Evolutionary conservation across 1,140 invertebrate species (phyloP).

Genomic region (Gerris buenoi): DNA sequence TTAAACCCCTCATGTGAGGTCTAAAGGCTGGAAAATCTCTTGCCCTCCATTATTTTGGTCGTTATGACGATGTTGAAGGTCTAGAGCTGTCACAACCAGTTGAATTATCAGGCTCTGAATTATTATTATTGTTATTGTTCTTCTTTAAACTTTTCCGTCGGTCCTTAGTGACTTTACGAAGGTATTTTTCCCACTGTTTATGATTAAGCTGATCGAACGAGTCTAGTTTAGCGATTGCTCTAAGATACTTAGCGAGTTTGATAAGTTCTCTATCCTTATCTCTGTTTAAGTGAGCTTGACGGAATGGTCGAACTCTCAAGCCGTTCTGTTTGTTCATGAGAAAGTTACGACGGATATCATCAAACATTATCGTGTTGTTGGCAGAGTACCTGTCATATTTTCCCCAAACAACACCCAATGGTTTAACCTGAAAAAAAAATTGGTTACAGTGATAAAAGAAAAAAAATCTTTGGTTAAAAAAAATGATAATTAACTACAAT

Average conservation of each 20-base stretch:
- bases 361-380: constrained; percentile 96
- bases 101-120: neutral
- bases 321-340: constrained; percentile 95
- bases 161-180: constrained; percentile 23
- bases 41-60: neutral
- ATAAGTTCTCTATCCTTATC: constrained; percentile 70
- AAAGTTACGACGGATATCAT: constrained; percentile 92
- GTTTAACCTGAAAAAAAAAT: constrained; percentile 62
- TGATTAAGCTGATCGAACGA: constrained; percentile 79
- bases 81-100: too few species aligned
- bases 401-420: constrained; percentile 91
- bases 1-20: neutral
- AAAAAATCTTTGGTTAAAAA: neutral
- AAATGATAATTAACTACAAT: neutral
- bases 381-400: constrained; percentile 74
- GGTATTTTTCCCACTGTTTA: constrained; percentile 77
- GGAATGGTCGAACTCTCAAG: constrained; percentile 75
- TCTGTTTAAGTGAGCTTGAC: constrained; percentile 76
- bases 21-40: neutral
- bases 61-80: neutral
- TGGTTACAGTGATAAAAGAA: neutral
- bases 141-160: constrained; percentile 6
- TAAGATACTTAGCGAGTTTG: constrained; percentile 67
- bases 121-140: constrained; percentile 4
- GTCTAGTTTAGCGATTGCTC: constrained; percentile 63